These are phyloP conservation scores for Pseudopleuronectes americanus DNA, from an alignment of 2,797 vertebrate genomes.

Conservation along the genomic window DNA sequence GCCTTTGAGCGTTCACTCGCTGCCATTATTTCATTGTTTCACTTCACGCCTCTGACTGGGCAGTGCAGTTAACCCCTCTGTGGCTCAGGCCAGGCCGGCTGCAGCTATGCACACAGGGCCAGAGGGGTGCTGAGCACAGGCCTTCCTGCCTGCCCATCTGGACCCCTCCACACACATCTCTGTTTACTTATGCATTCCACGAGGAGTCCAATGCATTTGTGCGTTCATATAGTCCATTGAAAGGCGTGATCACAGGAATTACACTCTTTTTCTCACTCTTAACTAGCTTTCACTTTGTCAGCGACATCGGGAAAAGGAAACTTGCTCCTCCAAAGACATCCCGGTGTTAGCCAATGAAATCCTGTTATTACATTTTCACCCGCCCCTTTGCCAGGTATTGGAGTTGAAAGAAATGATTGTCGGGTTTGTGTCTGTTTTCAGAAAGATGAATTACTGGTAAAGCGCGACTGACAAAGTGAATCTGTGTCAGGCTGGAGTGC, in stretches of 20 bases:
- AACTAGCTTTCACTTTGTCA: slow-evolving; percentile 28
- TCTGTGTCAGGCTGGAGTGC: slow-evolving; percentile 75
- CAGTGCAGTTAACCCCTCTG: slow-evolving; percentile 83
- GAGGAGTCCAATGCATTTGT: slow-evolving; percentile 48
- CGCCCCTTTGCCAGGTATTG: slow-evolving; percentile 69
- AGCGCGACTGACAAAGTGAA: slow-evolving; percentile 78
- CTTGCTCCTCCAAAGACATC: slow-evolving; percentile 39
- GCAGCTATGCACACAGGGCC: slow-evolving; percentile 58
- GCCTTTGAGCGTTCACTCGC: slow-evolving; percentile 80
- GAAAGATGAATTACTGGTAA: slow-evolving; percentile 80
- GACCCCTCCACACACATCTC: slow-evolving; percentile 66
- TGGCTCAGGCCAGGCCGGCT: slow-evolving; percentile 61
- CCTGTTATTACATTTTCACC: slow-evolving; percentile 70
- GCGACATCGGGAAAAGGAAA: slow-evolving; percentile 42
- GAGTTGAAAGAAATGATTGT: slow-evolving; percentile 78
- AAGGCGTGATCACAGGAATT: slow-evolving; percentile 45
- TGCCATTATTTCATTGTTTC: slow-evolving; percentile 87
- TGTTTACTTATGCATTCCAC: slow-evolving; percentile 78
- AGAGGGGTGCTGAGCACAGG: slow-evolving; percentile 66
- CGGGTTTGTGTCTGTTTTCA: slow-evolving; percentile 79
- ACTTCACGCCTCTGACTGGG: slow-evolving; percentile 81
- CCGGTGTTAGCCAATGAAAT: slow-evolving; percentile 73
- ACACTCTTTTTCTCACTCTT: slow-evolving; percentile 29
- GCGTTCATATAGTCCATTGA: slow-evolving; percentile 43
- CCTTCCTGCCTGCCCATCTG: slow-evolving; percentile 81